A percentile compares a stretch with the other conserved stretches of the same genome.
These are phyloP conservation scores for Boulengerochromis microlepis DNA, from an alignment of 2,113 vertebrate species.

Conservation along the genomic window DNA sequence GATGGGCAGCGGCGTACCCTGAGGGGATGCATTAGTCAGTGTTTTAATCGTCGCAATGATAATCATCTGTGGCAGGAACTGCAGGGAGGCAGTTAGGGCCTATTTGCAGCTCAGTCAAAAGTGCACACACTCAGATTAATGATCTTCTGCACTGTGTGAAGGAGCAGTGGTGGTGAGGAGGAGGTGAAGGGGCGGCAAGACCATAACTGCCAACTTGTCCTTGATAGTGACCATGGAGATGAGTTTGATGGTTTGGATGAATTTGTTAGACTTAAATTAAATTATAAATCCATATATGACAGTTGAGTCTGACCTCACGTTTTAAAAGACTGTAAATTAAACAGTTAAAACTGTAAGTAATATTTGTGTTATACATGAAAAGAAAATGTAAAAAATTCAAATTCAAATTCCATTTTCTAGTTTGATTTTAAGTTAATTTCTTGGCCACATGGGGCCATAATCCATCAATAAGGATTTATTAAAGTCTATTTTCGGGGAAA, in stretches of 20 bases:
- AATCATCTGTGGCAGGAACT: conserved; percentile 60
- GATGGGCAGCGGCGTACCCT: conserved; percentile 9
- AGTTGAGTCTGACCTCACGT: background rate
- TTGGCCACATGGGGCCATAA: background rate
- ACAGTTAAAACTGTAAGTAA: background rate
- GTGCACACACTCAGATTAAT: conserved; percentile 28
- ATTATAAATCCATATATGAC: background rate
- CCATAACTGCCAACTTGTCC: background rate
- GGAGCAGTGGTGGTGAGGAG: background rate
- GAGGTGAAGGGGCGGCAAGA: background rate
- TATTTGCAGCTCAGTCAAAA: conserved; percentile 56
- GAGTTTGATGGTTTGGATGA: background rate
- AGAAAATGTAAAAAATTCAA: background rate
- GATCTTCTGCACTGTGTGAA: background rate
- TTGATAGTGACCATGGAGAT: background rate
- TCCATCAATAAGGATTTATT: background rate
- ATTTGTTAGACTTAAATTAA: background rate
- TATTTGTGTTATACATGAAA: background rate
- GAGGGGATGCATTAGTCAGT: conserved; percentile 50
- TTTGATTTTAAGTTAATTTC: background rate
- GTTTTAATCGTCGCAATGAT: conserved; percentile 46
- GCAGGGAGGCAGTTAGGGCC: conserved; percentile 52
- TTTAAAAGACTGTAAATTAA: background rate
- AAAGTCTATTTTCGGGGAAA: background rate
- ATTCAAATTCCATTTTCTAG: background rate